Conservation (phyloP, 53 echinoderm and acorn worm species). For the Antedon mediterranea region DNA sequence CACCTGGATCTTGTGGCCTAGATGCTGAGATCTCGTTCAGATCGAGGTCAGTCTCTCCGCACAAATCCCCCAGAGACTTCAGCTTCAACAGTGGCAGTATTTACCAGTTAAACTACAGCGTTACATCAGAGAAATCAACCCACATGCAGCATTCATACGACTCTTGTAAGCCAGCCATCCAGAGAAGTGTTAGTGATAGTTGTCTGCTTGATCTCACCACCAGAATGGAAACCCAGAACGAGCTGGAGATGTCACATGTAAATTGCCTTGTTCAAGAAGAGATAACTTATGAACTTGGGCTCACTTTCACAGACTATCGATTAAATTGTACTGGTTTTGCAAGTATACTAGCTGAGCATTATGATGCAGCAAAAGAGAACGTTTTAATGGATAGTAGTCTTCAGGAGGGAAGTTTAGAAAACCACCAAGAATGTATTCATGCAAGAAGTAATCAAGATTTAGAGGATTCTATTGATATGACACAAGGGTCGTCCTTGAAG, state of each 20-base stretch:
- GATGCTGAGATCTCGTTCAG: slow-evolving; percentile 59
- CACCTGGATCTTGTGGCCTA: slow-evolving; percentile 12
- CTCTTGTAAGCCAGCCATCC: not conserved
- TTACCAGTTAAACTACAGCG: not conserved
- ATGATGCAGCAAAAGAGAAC: not conserved
- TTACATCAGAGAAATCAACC: not conserved
- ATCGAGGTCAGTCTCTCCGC: slow-evolving; percentile 38
- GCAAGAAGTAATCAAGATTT: not conserved
- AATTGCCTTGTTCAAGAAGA: not conserved
- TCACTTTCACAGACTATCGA: not conserved
- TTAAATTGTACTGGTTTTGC: not conserved
- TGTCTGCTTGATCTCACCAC: not conserved
- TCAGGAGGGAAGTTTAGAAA: not conserved
- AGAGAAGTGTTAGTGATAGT: not conserved
- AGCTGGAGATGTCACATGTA: not conserved
- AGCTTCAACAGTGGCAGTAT: not conserved
- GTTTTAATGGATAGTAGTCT: not conserved
- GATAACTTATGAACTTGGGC: not conserved
- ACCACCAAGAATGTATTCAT: not conserved
- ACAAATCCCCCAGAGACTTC: not conserved
- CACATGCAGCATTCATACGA: not conserved
- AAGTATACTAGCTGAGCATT: not conserved
- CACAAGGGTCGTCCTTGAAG: not conserved
- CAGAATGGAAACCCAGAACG: not conserved
- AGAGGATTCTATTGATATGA: not conserved